Percentiles rank a stretch among this genome's conserved stretches.
These are phyloP conservation scores for Tamandua tetradactyla DNA, from an alignment of 2,797 vertebrate species.

Conservation along the genomic window DNA sequence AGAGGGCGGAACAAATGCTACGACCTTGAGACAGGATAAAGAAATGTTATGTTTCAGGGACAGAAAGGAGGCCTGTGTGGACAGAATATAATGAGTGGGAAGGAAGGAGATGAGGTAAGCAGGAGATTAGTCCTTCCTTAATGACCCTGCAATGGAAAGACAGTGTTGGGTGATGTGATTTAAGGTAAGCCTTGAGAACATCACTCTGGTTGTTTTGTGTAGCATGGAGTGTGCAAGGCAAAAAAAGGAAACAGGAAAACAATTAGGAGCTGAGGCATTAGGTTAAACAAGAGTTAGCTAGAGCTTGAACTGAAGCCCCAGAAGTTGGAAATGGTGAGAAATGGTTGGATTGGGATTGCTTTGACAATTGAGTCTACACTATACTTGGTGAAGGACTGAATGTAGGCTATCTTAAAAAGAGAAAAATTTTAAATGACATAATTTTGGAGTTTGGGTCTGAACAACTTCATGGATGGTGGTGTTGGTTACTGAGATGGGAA, in stretches of 20 bases:
- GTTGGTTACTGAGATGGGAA: not conserved
- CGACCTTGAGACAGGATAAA: not conserved
- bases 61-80: not conserved
- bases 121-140: not conserved
- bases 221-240: not conserved
- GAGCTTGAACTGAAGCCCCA: not conserved
- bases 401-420: not conserved
- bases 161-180: not conserved
- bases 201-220: not conserved
- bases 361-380: too few species aligned
- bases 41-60: constrained; percentile 9
- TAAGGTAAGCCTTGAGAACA: not conserved
- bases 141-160: not conserved
- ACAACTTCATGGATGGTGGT: not conserved
- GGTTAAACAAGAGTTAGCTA: not conserved
- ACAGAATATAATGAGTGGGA: not conserved
- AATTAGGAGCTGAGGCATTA: not conserved
- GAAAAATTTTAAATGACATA: not conserved
- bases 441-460: not conserved
- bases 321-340: not conserved
- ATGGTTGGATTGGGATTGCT: not conserved
- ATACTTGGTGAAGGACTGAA: not conserved
- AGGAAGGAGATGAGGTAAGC: not conserved
- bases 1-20: not conserved
- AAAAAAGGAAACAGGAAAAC: not conserved